Evolutionary conservation across 2,888 invertebrate genomes (phyloP).

Genomic region (Eretmocerus hayati): DNA sequence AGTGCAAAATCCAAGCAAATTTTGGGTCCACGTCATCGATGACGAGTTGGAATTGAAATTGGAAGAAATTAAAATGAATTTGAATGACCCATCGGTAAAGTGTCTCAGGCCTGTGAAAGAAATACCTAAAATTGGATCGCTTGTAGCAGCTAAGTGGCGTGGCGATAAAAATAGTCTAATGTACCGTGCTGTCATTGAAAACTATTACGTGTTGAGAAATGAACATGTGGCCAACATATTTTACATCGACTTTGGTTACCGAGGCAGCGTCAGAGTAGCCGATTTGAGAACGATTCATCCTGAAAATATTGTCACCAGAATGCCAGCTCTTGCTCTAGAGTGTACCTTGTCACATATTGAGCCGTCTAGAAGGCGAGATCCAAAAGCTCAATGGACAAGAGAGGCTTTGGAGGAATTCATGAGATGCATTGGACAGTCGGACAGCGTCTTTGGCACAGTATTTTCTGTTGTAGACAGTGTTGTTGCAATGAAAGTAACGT

Average conservation of each 20-base stretch:
- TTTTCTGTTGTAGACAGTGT: conserved; percentile 76
- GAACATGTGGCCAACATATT: conserved; percentile 52
- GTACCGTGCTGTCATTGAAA: conserved; percentile 32
- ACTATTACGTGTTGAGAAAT: conserved; percentile 24
- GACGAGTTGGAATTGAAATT: conserved; percentile 43
- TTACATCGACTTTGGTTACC: conserved; percentile 75
- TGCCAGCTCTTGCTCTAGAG: conserved; percentile 62
- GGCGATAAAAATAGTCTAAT: conserved; percentile 36
- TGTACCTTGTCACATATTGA: conserved; percentile 64
- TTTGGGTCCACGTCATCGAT: conserved; percentile 60
- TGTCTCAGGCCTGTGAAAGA: conserved; percentile 23
- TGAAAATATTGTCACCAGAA: conserved; percentile 9
- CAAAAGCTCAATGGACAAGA: conserved; percentile 57
- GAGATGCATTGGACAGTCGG: neutral
- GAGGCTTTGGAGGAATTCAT: conserved; percentile 41
- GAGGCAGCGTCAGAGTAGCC: conserved; percentile 49
- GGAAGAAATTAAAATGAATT: conserved; percentile 38
- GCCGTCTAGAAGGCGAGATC: conserved; percentile 58
- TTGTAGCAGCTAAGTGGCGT: conserved; percentile 55
- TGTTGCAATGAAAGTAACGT: conserved; percentile 52
- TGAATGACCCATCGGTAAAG: conserved; percentile 12
- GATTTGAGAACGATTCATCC: conserved; percentile 35
- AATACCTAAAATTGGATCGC: conserved; percentile 46
- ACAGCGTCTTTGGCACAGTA: conserved; percentile 49
- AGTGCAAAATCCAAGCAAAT: conserved; percentile 59